Percentiles rank a stretch among this genome's conserved stretches.
These are phyloP conservation scores for Eupithecia subumbrata DNA, from an alignment of 2,888 invertebrate species.

Conservation along the genomic window DNA sequence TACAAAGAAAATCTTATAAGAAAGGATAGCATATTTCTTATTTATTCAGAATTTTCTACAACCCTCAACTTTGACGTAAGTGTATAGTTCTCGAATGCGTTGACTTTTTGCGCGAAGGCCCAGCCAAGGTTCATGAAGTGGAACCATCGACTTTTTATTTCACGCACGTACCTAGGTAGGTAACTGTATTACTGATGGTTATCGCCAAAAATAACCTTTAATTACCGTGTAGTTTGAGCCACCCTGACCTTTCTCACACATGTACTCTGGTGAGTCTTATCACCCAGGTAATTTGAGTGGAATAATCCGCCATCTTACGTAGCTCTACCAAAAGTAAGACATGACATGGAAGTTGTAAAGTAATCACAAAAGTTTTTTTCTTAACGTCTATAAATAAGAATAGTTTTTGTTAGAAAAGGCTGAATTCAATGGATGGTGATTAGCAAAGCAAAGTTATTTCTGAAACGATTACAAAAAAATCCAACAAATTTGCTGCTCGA, in stretches of 20 bases:
- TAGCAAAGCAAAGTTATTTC: constrained; percentile 9
- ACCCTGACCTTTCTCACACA: constrained; percentile 80
- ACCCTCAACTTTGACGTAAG: constrained; percentile 46
- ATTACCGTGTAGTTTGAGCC: constrained; percentile 81
- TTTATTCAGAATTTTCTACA: constrained; percentile 33
- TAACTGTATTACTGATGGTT: constrained; percentile 82
- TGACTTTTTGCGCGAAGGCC: constrained; percentile 74
- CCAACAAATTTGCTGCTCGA: not conserved
- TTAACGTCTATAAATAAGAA: not conserved
- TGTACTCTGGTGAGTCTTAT: constrained; percentile 60
- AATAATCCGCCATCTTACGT: constrained; percentile 49
- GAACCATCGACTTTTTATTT: constrained; percentile 77
- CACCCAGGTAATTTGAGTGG: constrained; percentile 6
- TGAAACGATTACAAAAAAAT: not conserved
- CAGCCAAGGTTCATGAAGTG: constrained; percentile 68
- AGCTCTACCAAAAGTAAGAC: constrained; percentile 64
- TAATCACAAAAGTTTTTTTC: not conserved
- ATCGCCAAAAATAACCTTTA: constrained; percentile 84
- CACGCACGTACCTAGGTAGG: constrained; percentile 63
- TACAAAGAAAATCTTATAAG: not conserved
- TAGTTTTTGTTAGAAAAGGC: not conserved
- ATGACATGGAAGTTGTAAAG: constrained; percentile 40
- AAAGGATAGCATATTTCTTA: not conserved
- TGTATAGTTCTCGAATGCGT: constrained; percentile 54
- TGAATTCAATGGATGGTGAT: constrained; percentile 9